phyloP scores from a whole-genome alignment of 2,797 vertebrate genomes.

The Iguana delicatissima region DNA sequence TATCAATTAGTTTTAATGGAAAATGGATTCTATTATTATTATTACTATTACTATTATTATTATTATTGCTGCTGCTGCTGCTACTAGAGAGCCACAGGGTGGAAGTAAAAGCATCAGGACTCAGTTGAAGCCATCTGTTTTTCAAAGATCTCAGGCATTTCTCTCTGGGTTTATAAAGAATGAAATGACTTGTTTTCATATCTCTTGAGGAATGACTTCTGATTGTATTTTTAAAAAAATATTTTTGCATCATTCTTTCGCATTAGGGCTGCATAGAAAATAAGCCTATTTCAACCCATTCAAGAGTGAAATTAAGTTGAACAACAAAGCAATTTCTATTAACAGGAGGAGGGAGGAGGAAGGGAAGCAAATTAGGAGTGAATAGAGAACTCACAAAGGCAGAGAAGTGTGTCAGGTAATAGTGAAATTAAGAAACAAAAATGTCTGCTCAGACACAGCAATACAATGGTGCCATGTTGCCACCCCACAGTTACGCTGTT shows the following conservation, averaged over 20 bases:
- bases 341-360: slow-evolving; percentile 35
- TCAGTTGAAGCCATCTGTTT: slow-evolving; percentile 16
- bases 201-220: slow-evolving; percentile 46
- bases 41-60: background rate
- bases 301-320: slow-evolving; percentile 75
- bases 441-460: slow-evolving; percentile 47
- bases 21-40: background rate
- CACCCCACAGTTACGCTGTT: slow-evolving; percentile 22
- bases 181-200: slow-evolving; percentile 24
- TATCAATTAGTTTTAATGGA: background rate
- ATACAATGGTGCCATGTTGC: slow-evolving; percentile 47
- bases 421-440: slow-evolving; percentile 43
- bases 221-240: slow-evolving; percentile 38
- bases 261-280: slow-evolving; percentile 45
- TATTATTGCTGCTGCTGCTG: no score
- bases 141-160: slow-evolving; percentile 43
- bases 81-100: background rate
- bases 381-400: slow-evolving; percentile 53
- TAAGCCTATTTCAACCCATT: slow-evolving; percentile 68
- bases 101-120: no score
- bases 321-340: slow-evolving; percentile 70
- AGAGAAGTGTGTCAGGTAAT: slow-evolving; percentile 46
- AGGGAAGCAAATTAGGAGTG: slow-evolving; percentile 28
- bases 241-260: slow-evolving; percentile 58
- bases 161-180: slow-evolving; percentile 49